Evolutionary conservation across 2,888 invertebrate species (phyloP).

Genomic region (Xylota segnis): DNA sequence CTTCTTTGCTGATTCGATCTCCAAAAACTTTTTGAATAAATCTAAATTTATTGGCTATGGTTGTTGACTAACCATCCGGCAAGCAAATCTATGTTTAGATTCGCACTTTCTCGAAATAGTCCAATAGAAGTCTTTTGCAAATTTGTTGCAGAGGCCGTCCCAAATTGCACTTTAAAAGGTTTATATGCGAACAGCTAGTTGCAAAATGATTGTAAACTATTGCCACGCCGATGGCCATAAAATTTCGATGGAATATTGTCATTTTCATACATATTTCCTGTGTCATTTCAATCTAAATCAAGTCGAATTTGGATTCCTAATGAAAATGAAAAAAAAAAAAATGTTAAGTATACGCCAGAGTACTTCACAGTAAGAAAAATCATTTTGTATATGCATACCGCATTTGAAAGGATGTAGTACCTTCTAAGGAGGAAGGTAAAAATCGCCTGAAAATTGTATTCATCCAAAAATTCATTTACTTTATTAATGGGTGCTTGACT

Average conservation of each 20-base stretch:
- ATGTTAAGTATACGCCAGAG: constrained; percentile 10
- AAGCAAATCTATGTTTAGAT: neutral
- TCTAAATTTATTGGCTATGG: neutral
- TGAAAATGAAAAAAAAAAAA: neutral
- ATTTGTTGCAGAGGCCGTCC: neutral
- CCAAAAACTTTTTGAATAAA: neutral
- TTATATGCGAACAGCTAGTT: too few relatives aligned
- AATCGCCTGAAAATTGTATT: constrained; percentile 24
- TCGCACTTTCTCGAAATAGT: neutral
- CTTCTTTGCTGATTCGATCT: neutral
- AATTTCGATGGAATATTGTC: neutral
- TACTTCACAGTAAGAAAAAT: neutral
- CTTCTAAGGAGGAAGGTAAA: neutral
- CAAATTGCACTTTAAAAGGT: neutral
- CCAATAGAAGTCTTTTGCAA: neutral
- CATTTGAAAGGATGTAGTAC: neutral
- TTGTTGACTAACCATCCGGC: neutral
- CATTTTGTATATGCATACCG: neutral
- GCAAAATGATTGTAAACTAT: too few relatives aligned
- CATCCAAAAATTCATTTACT: neutral
- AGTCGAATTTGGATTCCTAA: neutral
- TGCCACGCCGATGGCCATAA: neutral
- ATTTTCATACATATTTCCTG: neutral
- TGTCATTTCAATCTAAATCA: neutral
- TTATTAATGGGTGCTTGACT: neutral